Base-by-base conservation (phyloP, 2,888 invertebrate species). In the Cryptocephalus primarius region DNA sequence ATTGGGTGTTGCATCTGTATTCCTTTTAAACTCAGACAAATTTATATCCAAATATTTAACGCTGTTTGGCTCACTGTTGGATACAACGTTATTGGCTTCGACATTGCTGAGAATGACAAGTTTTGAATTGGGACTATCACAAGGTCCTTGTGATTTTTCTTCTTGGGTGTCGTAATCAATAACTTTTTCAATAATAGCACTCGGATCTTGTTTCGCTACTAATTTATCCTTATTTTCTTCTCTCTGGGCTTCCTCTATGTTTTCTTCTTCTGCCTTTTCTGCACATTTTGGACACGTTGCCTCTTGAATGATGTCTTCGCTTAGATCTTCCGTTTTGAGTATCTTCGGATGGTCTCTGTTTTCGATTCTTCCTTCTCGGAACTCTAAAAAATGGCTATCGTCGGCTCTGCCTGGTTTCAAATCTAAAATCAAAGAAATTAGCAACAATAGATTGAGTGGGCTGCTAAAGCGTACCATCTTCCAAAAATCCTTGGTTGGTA, bases 271-370 rank as follows among this genome's bases (percentile, higher is more conserved):
- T 39, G 32, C 9, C 12, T n/a, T 45, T 22, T 44, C 39, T 43
- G 32, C 31, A 32, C 22, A 43, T 32, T 50, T 48, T 39, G 32
- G 32, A 33, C 38, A 40, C 11, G 14, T 12, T 4, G 40, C 33
- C 38, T 48, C 43, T 42, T 36, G 48, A 6, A 45, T 44, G 22
- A 32, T 32, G 32, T 52, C 52, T 33, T 52, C 44, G 45, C 36
- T 50, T 36, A 48, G 45, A 14, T 50, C 50, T 10, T 42, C 38
- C 33, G 44, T 34, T 14, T 33, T 33, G 9, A 48, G 39, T 32
- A 50, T 47, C 42, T 50, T 44, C 44, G 50, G 52, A 44, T 40
- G 52, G 34, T 48, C 42, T 45, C 12, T 40, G 36, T 42, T 48
- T 45, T 45, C 42, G 39, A 44, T 32, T 32, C 39, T 44, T 50